These are phyloP conservation scores for Anabacerthia variegaticeps DNA, from an alignment of 2,797 vertebrate species.

Conservation along the genomic window DNA sequence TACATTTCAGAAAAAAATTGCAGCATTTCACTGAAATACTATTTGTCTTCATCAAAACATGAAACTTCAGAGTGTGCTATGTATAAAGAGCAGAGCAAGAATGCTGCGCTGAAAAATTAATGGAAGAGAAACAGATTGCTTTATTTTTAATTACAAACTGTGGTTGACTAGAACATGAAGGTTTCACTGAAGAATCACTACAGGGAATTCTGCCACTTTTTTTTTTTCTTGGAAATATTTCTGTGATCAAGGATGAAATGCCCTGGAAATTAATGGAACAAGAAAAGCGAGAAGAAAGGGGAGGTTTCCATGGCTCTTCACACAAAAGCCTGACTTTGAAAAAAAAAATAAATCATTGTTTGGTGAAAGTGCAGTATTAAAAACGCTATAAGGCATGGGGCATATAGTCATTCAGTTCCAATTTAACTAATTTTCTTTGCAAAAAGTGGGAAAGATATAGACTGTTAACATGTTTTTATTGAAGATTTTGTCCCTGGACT, in stretches of 20 bases:
- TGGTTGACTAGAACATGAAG: background rate
- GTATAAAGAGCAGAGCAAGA: background rate
- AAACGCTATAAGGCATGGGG: background rate
- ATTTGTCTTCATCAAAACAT: background rate
- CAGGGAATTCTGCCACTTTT: background rate
- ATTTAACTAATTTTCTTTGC: background rate
- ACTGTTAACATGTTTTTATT: background rate
- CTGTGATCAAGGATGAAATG: background rate
- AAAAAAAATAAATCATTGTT: background rate
- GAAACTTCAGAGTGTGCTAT: background rate
- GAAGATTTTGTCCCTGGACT: background rate
- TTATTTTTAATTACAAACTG: constrained; percentile 16
- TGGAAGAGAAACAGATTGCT: background rate
- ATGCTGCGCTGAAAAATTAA: constrained; percentile 1
- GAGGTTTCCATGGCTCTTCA: background rate
- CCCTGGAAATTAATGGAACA: background rate
- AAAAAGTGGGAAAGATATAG: background rate
- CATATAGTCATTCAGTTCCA: background rate
- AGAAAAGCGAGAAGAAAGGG: background rate
- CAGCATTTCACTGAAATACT: background rate
- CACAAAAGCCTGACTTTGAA: background rate
- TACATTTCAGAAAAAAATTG: background rate
- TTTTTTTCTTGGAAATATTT: constrained; percentile 6
- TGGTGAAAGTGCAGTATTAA: background rate
- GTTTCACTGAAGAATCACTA: constrained; percentile 8